phyloP scores from a whole-genome alignment of 2,888 invertebrate species.

The Agrenia bidenticulata region DNA sequence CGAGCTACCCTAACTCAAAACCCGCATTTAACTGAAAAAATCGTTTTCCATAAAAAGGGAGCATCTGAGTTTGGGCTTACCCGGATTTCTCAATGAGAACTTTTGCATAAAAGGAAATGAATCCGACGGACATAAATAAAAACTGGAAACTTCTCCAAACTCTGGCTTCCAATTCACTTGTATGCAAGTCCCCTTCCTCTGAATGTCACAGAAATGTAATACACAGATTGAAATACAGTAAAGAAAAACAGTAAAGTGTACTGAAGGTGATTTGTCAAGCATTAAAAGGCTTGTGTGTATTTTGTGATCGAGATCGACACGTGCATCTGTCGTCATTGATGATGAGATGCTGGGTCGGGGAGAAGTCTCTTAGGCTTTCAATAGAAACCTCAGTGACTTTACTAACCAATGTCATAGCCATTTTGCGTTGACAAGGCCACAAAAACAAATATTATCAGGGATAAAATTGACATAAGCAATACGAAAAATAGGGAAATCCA shows the following conservation, averaged over 20 bases:
- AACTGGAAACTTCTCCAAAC: not conserved
- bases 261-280: not conserved
- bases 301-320: not conserved
- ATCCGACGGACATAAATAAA: not conserved
- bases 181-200: not conserved
- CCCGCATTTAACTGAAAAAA: not conserved
- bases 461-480: constrained; percentile 4
- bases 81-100: not conserved
- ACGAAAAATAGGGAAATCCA: no score
- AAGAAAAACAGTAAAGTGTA: not conserved
- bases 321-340: constrained; percentile 7
- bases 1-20: not conserved
- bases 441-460: not conserved
- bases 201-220: no score
- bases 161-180: not conserved
- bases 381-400: no score
- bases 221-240: no score
- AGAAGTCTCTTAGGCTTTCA: no score
- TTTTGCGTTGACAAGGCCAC: no score
- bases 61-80: not conserved
- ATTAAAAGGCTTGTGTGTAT: constrained; percentile 1
- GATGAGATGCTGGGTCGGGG: not conserved
- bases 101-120: not conserved
- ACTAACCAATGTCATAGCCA: no score
- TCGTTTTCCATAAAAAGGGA: constrained; percentile 16